phyloP scores from a whole-genome alignment of 2,888 invertebrate species.

The Dermolepida albohirtum region DNA sequence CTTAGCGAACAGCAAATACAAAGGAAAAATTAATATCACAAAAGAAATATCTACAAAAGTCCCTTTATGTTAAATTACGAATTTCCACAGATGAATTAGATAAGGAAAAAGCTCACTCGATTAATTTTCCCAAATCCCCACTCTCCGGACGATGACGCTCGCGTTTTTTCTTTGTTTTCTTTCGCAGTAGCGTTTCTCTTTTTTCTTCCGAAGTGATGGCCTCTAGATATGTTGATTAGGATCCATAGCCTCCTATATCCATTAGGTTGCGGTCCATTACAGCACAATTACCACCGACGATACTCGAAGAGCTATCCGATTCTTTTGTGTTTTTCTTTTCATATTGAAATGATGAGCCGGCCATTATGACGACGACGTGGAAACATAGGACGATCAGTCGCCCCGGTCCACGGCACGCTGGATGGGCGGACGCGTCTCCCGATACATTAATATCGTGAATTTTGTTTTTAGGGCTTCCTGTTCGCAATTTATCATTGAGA shows the following conservation, averaged over 20 bases:
- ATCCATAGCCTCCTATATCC: slow-evolving; percentile 19
- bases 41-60: background rate
- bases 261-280: slow-evolving; percentile 54
- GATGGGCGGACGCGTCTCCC: slow-evolving; percentile 17
- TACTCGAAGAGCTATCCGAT: slow-evolving; percentile 45
- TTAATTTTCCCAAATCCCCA: slow-evolving; percentile 2
- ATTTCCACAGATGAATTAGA: slow-evolving; percentile 20
- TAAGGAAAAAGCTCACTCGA: slow-evolving; percentile 26
- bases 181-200: slow-evolving; percentile 8
- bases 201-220: slow-evolving; percentile 1
- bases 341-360: slow-evolving; percentile 58
- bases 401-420: slow-evolving; percentile 13
- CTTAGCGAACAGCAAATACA: background rate
- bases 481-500: slow-evolving; percentile 47
- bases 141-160: background rate
- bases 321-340: slow-evolving; percentile 58
- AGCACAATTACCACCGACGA: slow-evolving; percentile 54
- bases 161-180: slow-evolving; percentile 26
- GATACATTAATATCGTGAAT: slow-evolving; percentile 48
- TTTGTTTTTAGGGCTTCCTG: slow-evolving; percentile 45
- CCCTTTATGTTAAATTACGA: slow-evolving; percentile 19
- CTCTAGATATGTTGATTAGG: slow-evolving; percentile 25
- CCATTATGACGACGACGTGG: slow-evolving; percentile 17
- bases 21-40: slow-evolving; percentile 4
- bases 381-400: background rate